phyloP scores from a whole-genome alignment of 1,140 invertebrate genomes.

The Euura lappo region DNA sequence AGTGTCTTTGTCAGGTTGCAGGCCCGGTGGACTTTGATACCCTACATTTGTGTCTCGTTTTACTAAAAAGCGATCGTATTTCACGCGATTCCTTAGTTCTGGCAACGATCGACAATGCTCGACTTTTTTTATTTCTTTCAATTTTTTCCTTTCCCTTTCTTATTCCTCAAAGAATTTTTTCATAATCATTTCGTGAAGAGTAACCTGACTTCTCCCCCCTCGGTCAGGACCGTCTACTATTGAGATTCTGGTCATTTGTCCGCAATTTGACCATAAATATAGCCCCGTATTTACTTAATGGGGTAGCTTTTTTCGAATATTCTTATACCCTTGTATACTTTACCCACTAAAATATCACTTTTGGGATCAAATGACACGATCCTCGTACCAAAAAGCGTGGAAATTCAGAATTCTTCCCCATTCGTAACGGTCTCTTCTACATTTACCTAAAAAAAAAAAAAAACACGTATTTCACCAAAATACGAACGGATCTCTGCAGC shows the following conservation, averaged over 20 bases:
- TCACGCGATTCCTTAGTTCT: conserved; percentile 44
- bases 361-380: conserved; percentile 39
- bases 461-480: neutral
- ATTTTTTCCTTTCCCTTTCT: conserved; percentile 17
- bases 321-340: conserved; percentile 1
- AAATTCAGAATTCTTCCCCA: conserved; percentile 40
- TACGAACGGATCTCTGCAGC: neutral
- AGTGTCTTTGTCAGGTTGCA: conserved; percentile 21
- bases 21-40: conserved; percentile 31
- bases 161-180: conserved; percentile 19
- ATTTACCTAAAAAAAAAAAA: neutral
- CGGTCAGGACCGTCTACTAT: conserved; percentile 12
- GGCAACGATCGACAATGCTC: conserved; percentile 40
- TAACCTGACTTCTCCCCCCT: conserved; percentile 33
- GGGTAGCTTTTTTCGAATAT: conserved; percentile 2
- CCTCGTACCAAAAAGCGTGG: conserved; percentile 38
- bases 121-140: conserved; percentile 17
- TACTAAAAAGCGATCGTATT: conserved; percentile 58
- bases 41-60: conserved; percentile 55
- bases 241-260: conserved; percentile 49
- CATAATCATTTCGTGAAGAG: conserved; percentile 4
- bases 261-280: conserved; percentile 51
- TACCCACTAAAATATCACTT: conserved; percentile 36
- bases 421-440: conserved; percentile 32
- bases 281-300: conserved; percentile 37